Base-by-base conservation (phyloP, 1,140 invertebrate species). In the Scaptomyza montana region DNA sequence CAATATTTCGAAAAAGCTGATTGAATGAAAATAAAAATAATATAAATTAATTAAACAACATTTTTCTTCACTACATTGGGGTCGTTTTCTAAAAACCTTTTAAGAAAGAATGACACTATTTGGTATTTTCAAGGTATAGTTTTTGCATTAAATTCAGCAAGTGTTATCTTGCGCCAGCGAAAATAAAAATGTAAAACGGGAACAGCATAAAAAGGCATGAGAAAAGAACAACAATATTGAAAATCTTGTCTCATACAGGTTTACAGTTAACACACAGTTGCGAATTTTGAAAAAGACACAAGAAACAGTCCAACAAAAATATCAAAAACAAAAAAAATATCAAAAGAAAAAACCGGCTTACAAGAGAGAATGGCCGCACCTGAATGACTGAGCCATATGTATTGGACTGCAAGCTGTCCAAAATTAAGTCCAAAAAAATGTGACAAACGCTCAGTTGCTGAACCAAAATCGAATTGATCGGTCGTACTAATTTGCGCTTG, bases 371-470 rank as follows among this genome's bases (percentile, higher is more conserved):
- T 59, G 55, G 54, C 64, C 70, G 21, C 39, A 54, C 36, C 9
- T 47, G 10, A 51, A 21, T 46, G 70, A 55, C 21, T 45, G 50
- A 39, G 33, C 45, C 46, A 41, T 60, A 28, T 36, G 39, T 12
- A 43, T n/a, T 43, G n/a, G 60, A 49, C 54, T 33, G 47, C 19
- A 25, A 50, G 36, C 39, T 36, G 43, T 41, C 33, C 16, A 60
- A 66, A 86, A 86, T 77, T 78, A 72, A 64, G 46, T 45, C 67
- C 53, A 54, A 54, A 56, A 78, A 73, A 10, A 81, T 61, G 64
- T 78, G 78, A 78, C 81, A 85, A 81, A 70, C 61, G 61, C 53
- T 87, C 76, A 86, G 82, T 86, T 82, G 84, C 30, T 61, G 28
- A 77, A 63, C 68, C 77, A 64, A 74, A 82, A 89, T 56, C 68